A percentile compares a stretch with the other conserved stretches of the same genome.
Conservation (phyloP, 2,113 vertebrate species). For the Catharus minimus region DNA sequence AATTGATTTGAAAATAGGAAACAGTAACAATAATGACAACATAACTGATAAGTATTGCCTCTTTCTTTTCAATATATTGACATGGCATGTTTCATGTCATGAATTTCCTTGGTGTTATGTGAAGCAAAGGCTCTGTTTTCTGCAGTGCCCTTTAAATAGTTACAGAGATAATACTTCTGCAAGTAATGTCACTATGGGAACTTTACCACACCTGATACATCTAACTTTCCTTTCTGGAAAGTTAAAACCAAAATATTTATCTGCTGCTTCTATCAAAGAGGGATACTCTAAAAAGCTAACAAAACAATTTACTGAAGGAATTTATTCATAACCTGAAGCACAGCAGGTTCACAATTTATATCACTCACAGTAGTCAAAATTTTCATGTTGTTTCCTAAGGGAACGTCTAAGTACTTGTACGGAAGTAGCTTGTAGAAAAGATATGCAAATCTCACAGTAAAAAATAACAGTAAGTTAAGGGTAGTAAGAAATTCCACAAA, state of each 20-base stretch:
- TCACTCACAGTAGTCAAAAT: neutral
- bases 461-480: neutral
- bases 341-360: neutral
- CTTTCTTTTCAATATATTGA: neutral
- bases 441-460: neutral
- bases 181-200: neutral
- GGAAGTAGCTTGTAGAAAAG: neutral
- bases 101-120: neutral
- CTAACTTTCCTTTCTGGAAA: neutral
- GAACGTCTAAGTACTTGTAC: neutral
- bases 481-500: neutral
- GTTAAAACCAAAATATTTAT: neutral
- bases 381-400: neutral
- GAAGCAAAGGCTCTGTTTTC: neutral
- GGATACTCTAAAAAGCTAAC: neutral
- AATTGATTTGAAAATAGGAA: neutral
- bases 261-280: neutral
- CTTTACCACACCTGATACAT: neutral
- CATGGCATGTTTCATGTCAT: neutral
- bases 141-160: neutral
- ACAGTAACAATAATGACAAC: neutral
- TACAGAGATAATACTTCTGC: neutral
- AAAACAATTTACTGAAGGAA: neutral
- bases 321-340: neutral
- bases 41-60: neutral